Conservation (phyloP, 92 coral and sea anemone species). For the Actinernus sp. region DNA sequence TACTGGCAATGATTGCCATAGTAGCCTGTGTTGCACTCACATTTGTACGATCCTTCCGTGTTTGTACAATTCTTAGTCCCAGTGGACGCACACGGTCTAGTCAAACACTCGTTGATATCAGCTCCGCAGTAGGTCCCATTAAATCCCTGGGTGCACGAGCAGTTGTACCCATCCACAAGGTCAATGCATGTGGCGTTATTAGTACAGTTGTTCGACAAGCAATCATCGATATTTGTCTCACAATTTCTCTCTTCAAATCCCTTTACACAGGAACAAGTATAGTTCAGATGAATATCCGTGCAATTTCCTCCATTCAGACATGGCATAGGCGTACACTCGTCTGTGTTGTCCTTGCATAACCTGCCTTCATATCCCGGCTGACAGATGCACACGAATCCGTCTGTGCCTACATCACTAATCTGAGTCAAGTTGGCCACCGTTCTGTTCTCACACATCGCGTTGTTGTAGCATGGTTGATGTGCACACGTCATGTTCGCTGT, state of each 20-base stretch:
- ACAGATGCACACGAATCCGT: conserved; percentile 80
- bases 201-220: conserved; percentile 61
- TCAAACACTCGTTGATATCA: conserved; percentile 85
- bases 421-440: conserved; percentile 58
- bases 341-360: conserved; percentile 74
- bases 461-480: conserved; percentile 72
- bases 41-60: conserved; percentile 58
- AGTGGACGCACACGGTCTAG: conserved; percentile 47
- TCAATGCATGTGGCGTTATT: conserved; percentile 83
- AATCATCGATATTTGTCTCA: conserved; percentile 74
- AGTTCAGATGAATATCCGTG: conserved; percentile 65
- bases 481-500: conserved; percentile 94
- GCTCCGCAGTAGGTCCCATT: conserved; percentile 76
- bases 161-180: conserved; percentile 68
- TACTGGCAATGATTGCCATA: conserved; percentile 68
- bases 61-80: conserved; percentile 68
- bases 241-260: conserved; percentile 84
- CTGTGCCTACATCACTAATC: conserved; percentile 77
- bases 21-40: conserved; percentile 65
- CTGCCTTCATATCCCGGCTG: conserved; percentile 72
- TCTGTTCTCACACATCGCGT: conserved; percentile 70
- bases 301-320: conserved; percentile 88
- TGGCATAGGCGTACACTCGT: conserved; percentile 77
- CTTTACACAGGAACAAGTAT: conserved; percentile 72
- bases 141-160: conserved; percentile 82